Evolutionary conservation across 2,888 invertebrate genomes (phyloP), one percentile per base, ranked within the genome.

Genomic region (Platerodrilus igneus): DNA sequence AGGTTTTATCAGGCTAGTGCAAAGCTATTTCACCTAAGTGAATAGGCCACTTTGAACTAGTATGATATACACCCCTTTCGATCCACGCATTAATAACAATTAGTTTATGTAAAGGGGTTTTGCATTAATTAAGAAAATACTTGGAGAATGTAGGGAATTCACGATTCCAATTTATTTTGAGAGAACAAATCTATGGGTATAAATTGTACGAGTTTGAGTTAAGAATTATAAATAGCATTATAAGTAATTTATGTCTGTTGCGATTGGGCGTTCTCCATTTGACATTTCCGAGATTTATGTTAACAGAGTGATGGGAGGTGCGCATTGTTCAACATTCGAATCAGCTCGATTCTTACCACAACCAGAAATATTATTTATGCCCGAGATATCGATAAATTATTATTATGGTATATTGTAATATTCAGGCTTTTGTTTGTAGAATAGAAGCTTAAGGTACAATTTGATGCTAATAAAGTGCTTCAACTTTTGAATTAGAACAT

Each of bases 351-450:
- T 46, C 50, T 50, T 47, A 47, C 44, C 37, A 44, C n/a, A 35
- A 34, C 33, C 29, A 43, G 43, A 73, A 73, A 73, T 73, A 73
- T 68, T 71, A 73, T 74, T 73, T 74, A 73, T 67, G 52, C 56
- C 38, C 68, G 62, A 69, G 69, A 70, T 55, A 51, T 52, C 53
- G 50, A 55, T 56, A 55, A 55, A 55, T 52, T 55, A 55, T 52
- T 55, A 55, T 55, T 53, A 51, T 43, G 48, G 51, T 51, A 55
- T 51, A 47, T 44, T 41, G 43, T 47, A 48, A 42, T 45, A 30
- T 29, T 34, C 19, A 32, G 23, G 30, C 45, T 48, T 43, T 50
- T 48, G 22, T 32, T 30, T 36, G 28, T 22, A 16, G 15, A 36
- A 20, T n/a, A 42, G 41, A 48, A 47, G n/a, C n/a, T n/a, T n/a